Percentiles rank a stretch among this genome's conserved stretches.
Evolutionary conservation across 1,140 invertebrate genomes (phyloP).

Genomic region (Procambarus virginalis): DNA sequence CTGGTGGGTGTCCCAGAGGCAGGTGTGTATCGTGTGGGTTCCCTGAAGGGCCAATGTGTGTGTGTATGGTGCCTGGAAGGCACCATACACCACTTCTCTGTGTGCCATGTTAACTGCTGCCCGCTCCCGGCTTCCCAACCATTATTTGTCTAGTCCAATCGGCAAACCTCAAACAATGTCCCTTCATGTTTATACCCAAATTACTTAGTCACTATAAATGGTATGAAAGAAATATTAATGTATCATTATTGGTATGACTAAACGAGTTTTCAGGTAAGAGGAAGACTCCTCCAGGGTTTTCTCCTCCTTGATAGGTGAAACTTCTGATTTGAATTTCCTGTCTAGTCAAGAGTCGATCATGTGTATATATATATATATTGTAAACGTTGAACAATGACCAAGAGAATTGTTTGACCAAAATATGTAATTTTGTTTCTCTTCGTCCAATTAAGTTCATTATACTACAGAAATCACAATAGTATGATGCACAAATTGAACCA

Average conservation of each 20-base stretch:
- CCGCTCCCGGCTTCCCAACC: not conserved
- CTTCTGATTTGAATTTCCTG: conserved; percentile 36
- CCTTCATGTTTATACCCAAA: conserved; percentile 22
- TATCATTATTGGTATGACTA: conserved; percentile 10
- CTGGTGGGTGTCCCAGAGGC: too few relatives aligned
- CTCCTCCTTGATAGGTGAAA: not conserved
- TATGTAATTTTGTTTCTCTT: conserved; percentile 19
- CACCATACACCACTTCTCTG: too few relatives aligned
- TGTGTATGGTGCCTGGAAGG: too few relatives aligned
- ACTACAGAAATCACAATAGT: too few relatives aligned
- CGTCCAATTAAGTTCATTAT: not conserved
- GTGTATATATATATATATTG: conserved; percentile 28
- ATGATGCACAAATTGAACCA: too few relatives aligned
- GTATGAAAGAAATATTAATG: not conserved
- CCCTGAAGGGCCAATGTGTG: too few relatives aligned
- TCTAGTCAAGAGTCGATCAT: conserved; percentile 57
- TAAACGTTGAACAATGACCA: conserved; percentile 62
- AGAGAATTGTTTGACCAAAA: conserved; percentile 66
- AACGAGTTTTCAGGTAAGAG: not conserved
- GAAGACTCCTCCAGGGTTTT: not conserved
- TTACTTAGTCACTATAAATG: conserved; percentile 12
- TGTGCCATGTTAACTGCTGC: too few relatives aligned
- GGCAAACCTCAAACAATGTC: conserved; percentile 24
- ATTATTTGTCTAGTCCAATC: conserved; percentile 36
- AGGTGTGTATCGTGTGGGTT: too few relatives aligned